Evolutionary conservation across 2,113 vertebrate genomes (phyloP).

Genomic region (Recurvirostra avosetta): DNA sequence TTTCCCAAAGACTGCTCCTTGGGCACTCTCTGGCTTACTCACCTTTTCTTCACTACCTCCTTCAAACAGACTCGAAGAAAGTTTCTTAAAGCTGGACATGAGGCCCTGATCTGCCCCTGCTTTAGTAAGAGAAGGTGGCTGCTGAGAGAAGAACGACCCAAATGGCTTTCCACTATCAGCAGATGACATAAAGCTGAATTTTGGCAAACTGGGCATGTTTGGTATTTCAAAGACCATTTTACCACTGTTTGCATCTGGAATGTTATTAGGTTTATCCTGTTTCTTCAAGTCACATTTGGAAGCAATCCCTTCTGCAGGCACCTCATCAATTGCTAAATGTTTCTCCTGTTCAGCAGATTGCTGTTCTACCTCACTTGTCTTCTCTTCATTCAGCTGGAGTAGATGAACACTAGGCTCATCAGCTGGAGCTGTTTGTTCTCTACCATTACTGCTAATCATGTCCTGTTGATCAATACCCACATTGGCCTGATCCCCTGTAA

Average conservation of each 20-base stretch:
- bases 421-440: background rate
- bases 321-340: background rate
- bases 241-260: constrained; percentile 32
- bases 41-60: constrained; percentile 73
- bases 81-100: constrained; percentile 83
- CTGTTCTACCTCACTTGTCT: background rate
- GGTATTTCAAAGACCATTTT: constrained; percentile 80
- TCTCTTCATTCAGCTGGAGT: background rate
- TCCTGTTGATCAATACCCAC: background rate
- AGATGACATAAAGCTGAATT: constrained; percentile 79
- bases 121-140: constrained; percentile 53
- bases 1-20: constrained; percentile 78
- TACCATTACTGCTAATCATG: background rate
- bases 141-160: constrained; percentile 84
- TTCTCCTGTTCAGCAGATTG: background rate
- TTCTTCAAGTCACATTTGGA: background rate
- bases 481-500: background rate
- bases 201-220: constrained; percentile 69
- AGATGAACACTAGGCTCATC: background rate
- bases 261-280: background rate
- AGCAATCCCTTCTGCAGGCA: background rate
- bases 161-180: constrained; percentile 76
- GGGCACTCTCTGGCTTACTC: constrained; percentile 54
- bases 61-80: constrained; percentile 86
- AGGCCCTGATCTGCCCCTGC: constrained; percentile 72